phyloP scores from a whole-genome alignment of 2,113 vertebrate genomes.

The Prunella fulvescens region DNA sequence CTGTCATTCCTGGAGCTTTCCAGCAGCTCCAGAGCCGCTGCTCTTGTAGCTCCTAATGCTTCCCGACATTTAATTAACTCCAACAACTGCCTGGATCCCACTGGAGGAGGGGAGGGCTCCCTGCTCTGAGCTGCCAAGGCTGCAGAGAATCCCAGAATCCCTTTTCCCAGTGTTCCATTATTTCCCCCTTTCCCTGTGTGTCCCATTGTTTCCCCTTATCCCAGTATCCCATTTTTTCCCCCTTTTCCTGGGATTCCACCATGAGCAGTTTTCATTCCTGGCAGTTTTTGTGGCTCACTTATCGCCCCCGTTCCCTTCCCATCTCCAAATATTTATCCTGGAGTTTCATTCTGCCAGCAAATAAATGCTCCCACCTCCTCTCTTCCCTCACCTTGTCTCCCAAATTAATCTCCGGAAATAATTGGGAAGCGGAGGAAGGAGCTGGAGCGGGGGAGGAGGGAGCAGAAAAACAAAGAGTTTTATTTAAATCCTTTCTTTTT shows the following conservation, averaged over 20 bases:
- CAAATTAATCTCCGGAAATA: background rate
- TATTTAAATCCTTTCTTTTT: background rate
- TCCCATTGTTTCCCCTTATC: background rate
- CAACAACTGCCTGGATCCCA: background rate
- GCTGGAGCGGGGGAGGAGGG: background rate
- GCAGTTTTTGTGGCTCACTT: background rate
- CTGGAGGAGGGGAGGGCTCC: background rate
- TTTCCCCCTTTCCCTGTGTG: background rate
- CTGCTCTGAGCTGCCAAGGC: rapidly evolving
- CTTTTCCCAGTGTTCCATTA: background rate
- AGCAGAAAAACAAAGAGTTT: background rate
- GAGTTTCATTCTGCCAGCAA: background rate
- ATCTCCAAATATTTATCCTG: conserved; percentile 10
- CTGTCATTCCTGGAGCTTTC: background rate
- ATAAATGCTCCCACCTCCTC: background rate
- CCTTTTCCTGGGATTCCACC: background rate
- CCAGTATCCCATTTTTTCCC: background rate
- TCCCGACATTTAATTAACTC: conserved; percentile 17
- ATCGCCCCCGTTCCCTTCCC: background rate
- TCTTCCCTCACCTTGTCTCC: background rate
- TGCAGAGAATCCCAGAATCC: background rate
- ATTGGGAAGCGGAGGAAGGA: background rate
- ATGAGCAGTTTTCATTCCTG: background rate
- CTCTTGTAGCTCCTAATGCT: background rate
- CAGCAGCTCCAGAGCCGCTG: rapidly evolving